Evolutionary conservation across 2,888 invertebrate species (phyloP), one percentile per base, ranked within the genome.

Genomic region (Aphodius granarius): DNA sequence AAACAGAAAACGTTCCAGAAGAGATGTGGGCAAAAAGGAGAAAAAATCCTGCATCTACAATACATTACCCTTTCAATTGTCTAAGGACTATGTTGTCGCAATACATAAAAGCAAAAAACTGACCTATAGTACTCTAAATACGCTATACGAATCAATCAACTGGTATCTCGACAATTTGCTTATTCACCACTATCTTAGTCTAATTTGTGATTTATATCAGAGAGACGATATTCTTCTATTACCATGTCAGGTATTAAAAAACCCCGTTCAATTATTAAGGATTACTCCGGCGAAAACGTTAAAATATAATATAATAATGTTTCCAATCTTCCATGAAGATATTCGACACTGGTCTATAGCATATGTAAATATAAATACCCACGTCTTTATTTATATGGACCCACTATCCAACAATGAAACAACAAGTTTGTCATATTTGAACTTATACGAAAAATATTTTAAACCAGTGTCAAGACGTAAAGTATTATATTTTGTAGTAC

Each of bases 91-190:
- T 71, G 71, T 71, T 21, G 71, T 71, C 3, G 22, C 21, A 16
- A 71, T 43, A 21, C 22, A 43, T 16, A 62, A 22, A 71, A 71
- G 22, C 17, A 22, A 71, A 0, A 71, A 71, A 71, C 4, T 71
- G 2, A 21, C 19, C 62, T 71, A 1, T 15, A 62, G 62, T 4
- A 71, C 21, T 21, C 20, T 43, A 5, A 21, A 6, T 21, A 71
- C 71, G 5, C 15, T 71, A 21, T 16, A 71, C 21, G 62, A 17
- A 21, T 16, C 71, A 21, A 5, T 17, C n/a, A n/a, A 71, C 6
- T 21, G 19, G 71, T 71, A 62, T 23, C 9, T 71, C n/a, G 71
- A 71, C 62, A 71, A 22, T 71, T 71, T 71, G 19, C 17, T 71
- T 43, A 22, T 71, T 43, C 9, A 43, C 1, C 43, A 43, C 9